These are phyloP conservation scores for Trissolcus basalis DNA, from an alignment of 1,140 invertebrate genomes.

Conservation along the genomic window DNA sequence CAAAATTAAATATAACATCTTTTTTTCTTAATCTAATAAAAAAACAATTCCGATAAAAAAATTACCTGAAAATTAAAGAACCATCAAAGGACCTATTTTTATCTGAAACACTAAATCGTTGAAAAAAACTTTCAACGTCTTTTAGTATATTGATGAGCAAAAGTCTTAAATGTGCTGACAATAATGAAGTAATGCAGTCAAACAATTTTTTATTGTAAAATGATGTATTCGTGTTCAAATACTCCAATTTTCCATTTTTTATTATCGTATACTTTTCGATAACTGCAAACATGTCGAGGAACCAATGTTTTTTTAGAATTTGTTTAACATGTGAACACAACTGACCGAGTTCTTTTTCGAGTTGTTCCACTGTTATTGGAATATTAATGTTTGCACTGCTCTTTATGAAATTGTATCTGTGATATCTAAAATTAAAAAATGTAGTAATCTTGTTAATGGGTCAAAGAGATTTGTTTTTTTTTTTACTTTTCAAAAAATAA, in stretches of 20 bases:
- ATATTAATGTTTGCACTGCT: slow-evolving; percentile 7
- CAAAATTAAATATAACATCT: no score
- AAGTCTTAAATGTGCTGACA: slow-evolving; percentile 12
- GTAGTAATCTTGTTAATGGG: neutral
- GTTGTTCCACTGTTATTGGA: slow-evolving; percentile 2
- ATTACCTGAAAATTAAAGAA: slow-evolving; percentile 9
- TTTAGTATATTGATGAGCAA: slow-evolving; percentile 9
- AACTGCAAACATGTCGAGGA: slow-evolving; percentile 5
- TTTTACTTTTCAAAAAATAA: slow-evolving; percentile 24
- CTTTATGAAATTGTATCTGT: neutral
- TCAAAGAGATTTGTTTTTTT: neutral
- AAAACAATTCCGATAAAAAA: slow-evolving; percentile 5
- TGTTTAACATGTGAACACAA: neutral
- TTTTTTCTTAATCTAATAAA: no score
- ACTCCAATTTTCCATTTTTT: no score
- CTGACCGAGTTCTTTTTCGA: slow-evolving; percentile 8
- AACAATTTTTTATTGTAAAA: no score
- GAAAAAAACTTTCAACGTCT: slow-evolving; percentile 6
- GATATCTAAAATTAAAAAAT: slow-evolving; percentile 5
- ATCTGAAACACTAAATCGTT: slow-evolving; percentile 6
- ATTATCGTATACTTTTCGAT: neutral
- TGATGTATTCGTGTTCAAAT: no score
- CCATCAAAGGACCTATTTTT: neutral
- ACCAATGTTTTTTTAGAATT: slow-evolving; percentile 9
- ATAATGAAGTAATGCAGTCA: neutral